A percentile compares a stretch with the other conserved stretches of the same genome.
Evolutionary conservation across 1,140 invertebrate genomes (phyloP).

Genomic region (Trigoniulus corallinus): DNA sequence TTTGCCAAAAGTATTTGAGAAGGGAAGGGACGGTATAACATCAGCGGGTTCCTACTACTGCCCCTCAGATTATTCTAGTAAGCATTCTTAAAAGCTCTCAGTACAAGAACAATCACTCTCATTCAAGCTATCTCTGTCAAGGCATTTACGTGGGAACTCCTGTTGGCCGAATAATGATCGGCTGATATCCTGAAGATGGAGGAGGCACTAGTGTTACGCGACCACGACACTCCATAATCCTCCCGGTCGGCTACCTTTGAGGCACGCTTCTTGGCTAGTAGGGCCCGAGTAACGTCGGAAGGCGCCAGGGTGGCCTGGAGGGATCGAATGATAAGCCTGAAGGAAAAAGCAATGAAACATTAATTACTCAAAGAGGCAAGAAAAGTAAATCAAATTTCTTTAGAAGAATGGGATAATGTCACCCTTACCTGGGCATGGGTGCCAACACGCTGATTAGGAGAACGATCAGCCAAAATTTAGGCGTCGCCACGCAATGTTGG

Average conservation of each 20-base stretch:
- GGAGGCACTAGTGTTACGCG: neutral
- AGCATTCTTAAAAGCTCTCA: too few species aligned
- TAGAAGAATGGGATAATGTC: too few species aligned
- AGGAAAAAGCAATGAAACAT: too few species aligned
- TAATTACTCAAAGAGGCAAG: too few species aligned
- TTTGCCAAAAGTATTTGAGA: too few species aligned
- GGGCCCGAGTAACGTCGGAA: neutral
- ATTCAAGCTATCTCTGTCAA: neutral
- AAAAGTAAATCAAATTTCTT: too few species aligned
- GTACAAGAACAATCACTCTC: too few species aligned
- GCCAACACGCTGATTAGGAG: conserved; percentile 55
- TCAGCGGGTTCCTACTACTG: too few species aligned
- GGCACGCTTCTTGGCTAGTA: neutral
- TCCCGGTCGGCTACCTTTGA: neutral
- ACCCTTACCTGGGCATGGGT: conserved; percentile 57
- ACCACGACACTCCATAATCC: conserved; percentile 6
- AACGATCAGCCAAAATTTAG: conserved; percentile 63
- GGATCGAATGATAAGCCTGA: neutral
- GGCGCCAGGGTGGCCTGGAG: conserved; percentile 1
- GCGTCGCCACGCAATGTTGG: conserved; percentile 50
- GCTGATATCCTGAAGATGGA: conserved; percentile 2
- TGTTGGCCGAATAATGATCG: neutral
- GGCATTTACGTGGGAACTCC: neutral
- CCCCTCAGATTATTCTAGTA: too few species aligned
- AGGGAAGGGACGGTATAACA: too few species aligned